phyloP scores from a whole-genome alignment of 2,888 invertebrate genomes.

The Mystacides longicornis region DNA sequence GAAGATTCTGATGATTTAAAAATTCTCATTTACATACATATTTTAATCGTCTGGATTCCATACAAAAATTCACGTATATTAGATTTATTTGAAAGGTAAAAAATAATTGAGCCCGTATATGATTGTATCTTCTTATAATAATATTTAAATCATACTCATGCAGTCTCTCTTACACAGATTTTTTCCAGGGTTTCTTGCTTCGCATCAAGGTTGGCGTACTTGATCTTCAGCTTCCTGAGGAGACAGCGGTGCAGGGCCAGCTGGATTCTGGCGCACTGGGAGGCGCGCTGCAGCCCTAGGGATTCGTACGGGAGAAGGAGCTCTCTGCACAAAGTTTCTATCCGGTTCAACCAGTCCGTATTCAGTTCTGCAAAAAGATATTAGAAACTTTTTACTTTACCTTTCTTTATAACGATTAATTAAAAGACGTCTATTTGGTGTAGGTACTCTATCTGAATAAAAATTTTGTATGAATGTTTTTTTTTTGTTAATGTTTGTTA shows the following conservation, averaged over 20 bases:
- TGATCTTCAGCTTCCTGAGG: conserved; percentile 7
- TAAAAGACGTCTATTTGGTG: too few relatives aligned
- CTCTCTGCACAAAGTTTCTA: conserved; percentile 55
- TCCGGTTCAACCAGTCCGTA: conserved; percentile 48
- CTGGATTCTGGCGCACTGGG: conserved; percentile 44
- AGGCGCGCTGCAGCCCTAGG: conserved; percentile 51
- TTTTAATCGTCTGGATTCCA: not conserved
- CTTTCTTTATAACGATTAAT: too few relatives aligned
- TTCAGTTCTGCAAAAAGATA: conserved; percentile 47
- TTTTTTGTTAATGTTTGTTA: too few relatives aligned
- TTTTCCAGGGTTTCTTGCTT: too few relatives aligned
- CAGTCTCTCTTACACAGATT: too few relatives aligned
- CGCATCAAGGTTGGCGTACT: not conserved
- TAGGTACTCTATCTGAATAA: too few relatives aligned
- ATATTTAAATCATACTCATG: too few relatives aligned
- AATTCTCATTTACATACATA: too few relatives aligned
- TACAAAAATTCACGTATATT: not conserved
- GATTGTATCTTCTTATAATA: too few relatives aligned
- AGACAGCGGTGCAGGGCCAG: conserved; percentile 41
- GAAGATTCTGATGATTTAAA: too few relatives aligned
- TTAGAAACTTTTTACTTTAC: too few relatives aligned
- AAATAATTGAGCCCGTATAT: not conserved
- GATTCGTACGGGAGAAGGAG: conserved; percentile 49
- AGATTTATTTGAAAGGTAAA: not conserved
- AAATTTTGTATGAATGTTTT: too few relatives aligned